Base-by-base conservation (phyloP, 2,113 vertebrate species). In the Pseudopipra pipra region DNA sequence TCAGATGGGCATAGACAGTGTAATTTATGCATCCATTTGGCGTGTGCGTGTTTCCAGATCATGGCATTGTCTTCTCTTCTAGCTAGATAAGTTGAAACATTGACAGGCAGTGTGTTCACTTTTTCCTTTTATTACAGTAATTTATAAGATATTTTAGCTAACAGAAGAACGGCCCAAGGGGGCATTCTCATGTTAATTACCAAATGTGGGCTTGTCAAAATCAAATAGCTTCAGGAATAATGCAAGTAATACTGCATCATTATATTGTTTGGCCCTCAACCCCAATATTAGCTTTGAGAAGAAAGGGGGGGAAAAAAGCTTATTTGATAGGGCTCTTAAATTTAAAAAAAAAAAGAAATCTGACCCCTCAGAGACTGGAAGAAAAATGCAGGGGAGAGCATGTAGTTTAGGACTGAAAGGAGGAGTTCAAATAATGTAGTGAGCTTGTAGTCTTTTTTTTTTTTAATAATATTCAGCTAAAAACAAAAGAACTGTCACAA, bases 91-190 rank as follows among this genome's bases (percentile, higher is more conserved):
- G 97, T 98, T 98, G 97, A 98, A 98, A 97, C 97, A 96, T 97
- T 98, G 98, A 98, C 98, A 98, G 97, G 97, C 97, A 97, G 96
- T 96, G 54, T 98, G 97, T 98, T 98, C 98, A 97, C 94, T 97
- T 98, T 97, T 98, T 96, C 94, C 97, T 98, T 98, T 98, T 98
- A 98, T 98, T 98, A 97, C 97, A 97, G 98, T 98, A 98, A 98
- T 98, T 98, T 98, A 98, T 98, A 98, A 98, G 98, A 98, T 98
- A 98, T 98, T 98, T 98, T 98, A 98, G 98, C 98, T 98, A 98
- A 98, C 98, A 97, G 98, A 97, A 98, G 98, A 97, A 97, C 4
- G 83, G 97, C 98, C 98, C 98, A 98, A 98, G 98, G 98, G 98
- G 98, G 97, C 97, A 98, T 98, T 98, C 97, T 98, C 97, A 97